A percentile compares a stretch with the other conserved stretches of the same genome.
Evolutionary conservation across 2,113 vertebrate genomes (phyloP).

Genomic region (Istiophorus platypterus): DNA sequence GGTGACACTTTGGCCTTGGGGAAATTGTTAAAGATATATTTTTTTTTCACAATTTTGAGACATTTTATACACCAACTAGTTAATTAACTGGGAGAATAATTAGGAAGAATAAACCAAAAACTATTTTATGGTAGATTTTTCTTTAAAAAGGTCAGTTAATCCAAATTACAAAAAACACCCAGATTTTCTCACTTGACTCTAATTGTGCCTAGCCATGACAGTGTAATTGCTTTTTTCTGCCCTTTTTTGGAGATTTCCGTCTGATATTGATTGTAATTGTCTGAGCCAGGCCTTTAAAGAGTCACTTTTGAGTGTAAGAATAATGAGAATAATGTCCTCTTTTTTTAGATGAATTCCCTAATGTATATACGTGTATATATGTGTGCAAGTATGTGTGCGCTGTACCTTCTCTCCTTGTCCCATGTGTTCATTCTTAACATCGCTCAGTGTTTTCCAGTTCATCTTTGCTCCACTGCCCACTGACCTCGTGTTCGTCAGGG

Average conservation of each 20-base stretch:
- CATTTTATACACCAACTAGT: background rate
- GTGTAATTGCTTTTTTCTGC: background rate
- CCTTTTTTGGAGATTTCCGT: background rate
- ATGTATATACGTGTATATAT: background rate
- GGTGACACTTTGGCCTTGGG: background rate
- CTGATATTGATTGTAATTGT: too few relatives aligned
- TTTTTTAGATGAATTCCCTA: background rate
- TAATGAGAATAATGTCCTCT: background rate
- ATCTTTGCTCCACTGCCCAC: slow-evolving; percentile 61
- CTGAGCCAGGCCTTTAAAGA: background rate
- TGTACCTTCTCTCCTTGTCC: slow-evolving; percentile 92
- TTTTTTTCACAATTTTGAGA: background rate
- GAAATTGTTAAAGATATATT: background rate
- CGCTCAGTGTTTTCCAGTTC: slow-evolving; percentile 91
- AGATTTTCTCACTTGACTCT: background rate
- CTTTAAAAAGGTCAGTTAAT: background rate
- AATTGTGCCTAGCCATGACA: background rate
- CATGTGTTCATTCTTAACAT: slow-evolving; percentile 88
- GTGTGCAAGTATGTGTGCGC: slow-evolving; percentile 7
- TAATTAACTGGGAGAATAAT: background rate
- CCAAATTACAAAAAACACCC: background rate
- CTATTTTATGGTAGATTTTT: background rate
- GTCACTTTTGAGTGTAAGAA: background rate
- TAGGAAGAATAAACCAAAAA: background rate
- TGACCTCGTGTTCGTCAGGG: slow-evolving; percentile 86